Conservation (phyloP, 2,797 vertebrate species). For the Kryptopterus vitreolus region DNA sequence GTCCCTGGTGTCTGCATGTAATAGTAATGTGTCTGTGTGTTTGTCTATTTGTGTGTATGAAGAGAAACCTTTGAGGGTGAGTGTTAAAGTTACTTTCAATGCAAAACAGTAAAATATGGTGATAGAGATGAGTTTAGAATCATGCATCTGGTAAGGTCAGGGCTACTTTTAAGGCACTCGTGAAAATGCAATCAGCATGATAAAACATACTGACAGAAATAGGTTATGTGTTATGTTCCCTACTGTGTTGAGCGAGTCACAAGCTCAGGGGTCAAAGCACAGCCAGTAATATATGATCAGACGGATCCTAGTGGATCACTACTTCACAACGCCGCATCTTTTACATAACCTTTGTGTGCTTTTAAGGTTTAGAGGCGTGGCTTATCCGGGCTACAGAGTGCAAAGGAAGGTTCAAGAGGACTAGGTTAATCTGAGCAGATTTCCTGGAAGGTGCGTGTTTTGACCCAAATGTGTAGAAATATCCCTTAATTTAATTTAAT, state of each 20-base stretch:
- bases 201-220: conserved; percentile 39
- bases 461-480: conserved; percentile 5
- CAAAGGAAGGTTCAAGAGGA: conserved; percentile 49
- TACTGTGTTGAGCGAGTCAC: conserved; percentile 16
- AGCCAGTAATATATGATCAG: conserved; percentile 36
- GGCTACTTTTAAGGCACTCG: conserved; percentile 18
- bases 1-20: conserved; percentile 28
- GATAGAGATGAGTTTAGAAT: conserved; percentile 23
- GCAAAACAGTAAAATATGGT: conserved; percentile 23
- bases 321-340: conserved; percentile 8
- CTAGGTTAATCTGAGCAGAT: conserved; percentile 57
- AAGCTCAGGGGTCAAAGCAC: conserved; percentile 25
- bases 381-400: conserved; percentile 32
- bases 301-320: conserved; percentile 9
- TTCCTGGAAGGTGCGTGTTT: conserved; percentile 54
- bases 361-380: neutral
- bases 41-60: conserved; percentile 32
- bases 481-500: conserved; percentile 35
- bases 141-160: conserved; percentile 35
- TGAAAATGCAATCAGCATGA: conserved; percentile 21
- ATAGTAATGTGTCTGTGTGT: conserved; percentile 25
- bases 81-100: conserved; percentile 13
- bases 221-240: conserved; percentile 17
- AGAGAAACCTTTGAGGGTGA: neutral
- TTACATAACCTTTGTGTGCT: conserved; percentile 39